Evolutionary conservation across 2,113 vertebrate species (phyloP).

Genomic region (Albula goreensis): DNA sequence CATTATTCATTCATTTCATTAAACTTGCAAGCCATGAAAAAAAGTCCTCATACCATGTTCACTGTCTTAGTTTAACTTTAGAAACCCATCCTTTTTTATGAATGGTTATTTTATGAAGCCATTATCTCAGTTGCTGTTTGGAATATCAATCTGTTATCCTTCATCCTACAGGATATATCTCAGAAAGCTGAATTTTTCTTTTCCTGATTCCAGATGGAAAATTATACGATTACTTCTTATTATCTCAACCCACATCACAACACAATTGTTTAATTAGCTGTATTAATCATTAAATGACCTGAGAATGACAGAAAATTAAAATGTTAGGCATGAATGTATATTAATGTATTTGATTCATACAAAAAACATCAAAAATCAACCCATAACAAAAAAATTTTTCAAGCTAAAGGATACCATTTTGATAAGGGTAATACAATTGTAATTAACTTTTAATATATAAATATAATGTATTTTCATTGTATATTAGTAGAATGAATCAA

Average conservation of each 20-base stretch:
- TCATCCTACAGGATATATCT: too few relatives aligned
- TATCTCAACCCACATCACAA: too few relatives aligned
- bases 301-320: neutral
- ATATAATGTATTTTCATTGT: neutral
- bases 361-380: neutral
- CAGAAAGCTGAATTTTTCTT: too few relatives aligned
- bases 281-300: too few relatives aligned
- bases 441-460: slow-evolving; percentile 20
- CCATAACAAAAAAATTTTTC: neutral
- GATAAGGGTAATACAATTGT: neutral
- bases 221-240: too few relatives aligned
- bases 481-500: neutral
- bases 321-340: too few relatives aligned
- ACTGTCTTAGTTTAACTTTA: neutral
- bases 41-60: neutral
- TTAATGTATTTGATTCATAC: neutral
- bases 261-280: too few relatives aligned
- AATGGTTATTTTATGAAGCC: too few relatives aligned
- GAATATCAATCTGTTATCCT: too few relatives aligned
- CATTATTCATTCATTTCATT: slow-evolving; percentile 18
- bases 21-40: neutral
- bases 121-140: too few relatives aligned
- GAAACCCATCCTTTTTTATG: too few relatives aligned
- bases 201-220: too few relatives aligned
- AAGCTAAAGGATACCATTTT: neutral